Percentiles rank a stretch among this genome's conserved stretches.
These are phyloP conservation scores for Distichodus sexfasciatus DNA, from an alignment of 2,797 vertebrate genomes.

Conservation along the genomic window DNA sequence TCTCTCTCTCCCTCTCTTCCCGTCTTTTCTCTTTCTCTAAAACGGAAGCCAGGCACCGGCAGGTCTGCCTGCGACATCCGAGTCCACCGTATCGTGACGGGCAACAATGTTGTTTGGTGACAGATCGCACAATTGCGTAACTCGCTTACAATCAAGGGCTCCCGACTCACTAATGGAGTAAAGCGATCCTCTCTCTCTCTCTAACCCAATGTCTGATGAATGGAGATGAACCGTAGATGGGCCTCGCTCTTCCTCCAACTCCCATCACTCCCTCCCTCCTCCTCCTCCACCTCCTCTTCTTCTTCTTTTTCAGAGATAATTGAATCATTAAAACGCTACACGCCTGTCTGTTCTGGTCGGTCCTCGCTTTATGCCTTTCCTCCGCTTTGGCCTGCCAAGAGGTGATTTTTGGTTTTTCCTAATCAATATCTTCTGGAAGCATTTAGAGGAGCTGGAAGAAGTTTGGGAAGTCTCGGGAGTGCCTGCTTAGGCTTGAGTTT, in stretches of 20 bases:
- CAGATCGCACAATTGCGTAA: slow-evolving; percentile 46
- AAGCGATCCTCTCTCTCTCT: slow-evolving; percentile 53
- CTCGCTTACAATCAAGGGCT: slow-evolving; percentile 39
- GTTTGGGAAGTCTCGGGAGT: background rate
- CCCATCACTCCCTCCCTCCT: too few relatives aligned
- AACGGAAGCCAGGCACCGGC: slow-evolving; percentile 31
- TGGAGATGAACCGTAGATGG: slow-evolving; percentile 60
- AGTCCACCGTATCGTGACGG: slow-evolving; percentile 29
- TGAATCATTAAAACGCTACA: slow-evolving; percentile 64
- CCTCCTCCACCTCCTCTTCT: slow-evolving; percentile 39
- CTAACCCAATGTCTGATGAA: slow-evolving; percentile 65
- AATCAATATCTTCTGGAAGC: slow-evolving; percentile 8
- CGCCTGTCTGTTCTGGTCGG: slow-evolving; percentile 65
- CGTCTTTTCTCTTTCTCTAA: background rate
- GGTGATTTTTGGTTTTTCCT: background rate
- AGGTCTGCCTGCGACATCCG: slow-evolving; percentile 36
- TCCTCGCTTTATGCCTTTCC: slow-evolving; percentile 36
- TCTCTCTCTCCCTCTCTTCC: background rate
- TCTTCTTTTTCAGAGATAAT: slow-evolving; percentile 43
- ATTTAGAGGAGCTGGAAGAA: background rate
- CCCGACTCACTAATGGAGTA: slow-evolving; percentile 46
- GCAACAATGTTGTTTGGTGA: slow-evolving; percentile 43
- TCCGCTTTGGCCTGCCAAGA: background rate
- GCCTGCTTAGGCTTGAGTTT: background rate
- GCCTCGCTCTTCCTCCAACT: slow-evolving; percentile 51